Evolutionary conservation across 2,888 invertebrate genomes (phyloP).

Genomic region (Caenorhabditis zanzibari): DNA sequence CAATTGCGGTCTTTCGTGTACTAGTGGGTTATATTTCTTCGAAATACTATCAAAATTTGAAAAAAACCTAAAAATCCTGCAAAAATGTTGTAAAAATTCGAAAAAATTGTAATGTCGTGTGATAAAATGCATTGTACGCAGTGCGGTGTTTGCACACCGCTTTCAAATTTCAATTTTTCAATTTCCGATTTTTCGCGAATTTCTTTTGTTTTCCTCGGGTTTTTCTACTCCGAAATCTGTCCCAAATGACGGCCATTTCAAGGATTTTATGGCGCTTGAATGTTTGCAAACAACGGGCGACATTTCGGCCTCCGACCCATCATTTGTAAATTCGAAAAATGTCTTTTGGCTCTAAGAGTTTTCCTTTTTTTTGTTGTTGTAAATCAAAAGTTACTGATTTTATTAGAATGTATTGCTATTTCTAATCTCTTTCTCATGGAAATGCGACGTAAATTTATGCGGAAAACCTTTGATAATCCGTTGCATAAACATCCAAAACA

Average conservation of each 20-base stretch:
- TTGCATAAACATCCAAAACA: constrained; percentile 30
- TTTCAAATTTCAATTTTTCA: constrained; percentile 16
- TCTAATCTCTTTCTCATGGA: not conserved
- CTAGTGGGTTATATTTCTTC: constrained; percentile 1
- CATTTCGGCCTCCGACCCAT: constrained; percentile 32
- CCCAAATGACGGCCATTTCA: constrained; percentile 55
- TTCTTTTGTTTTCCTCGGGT: not conserved
- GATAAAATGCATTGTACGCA: constrained; percentile 4
- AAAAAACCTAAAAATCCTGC: not conserved
- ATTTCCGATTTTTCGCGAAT: not conserved
- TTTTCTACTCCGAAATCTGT: constrained; percentile 44
- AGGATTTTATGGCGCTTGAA: constrained; percentile 55
- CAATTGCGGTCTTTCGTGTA: constrained; percentile 31
- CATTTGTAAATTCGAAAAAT: constrained; percentile 23
- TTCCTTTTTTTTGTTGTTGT: not conserved
- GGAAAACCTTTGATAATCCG: constrained; percentile 40
- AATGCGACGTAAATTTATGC: constrained; percentile 14
- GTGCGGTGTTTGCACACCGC: constrained; percentile 17
- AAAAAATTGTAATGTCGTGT: constrained; percentile 11
- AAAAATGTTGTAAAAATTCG: not conserved
- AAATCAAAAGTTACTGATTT: not conserved
- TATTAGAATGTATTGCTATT: not conserved
- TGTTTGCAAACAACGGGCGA: constrained; percentile 51
- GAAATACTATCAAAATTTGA: not conserved
- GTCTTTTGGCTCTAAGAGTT: not conserved